Base-by-base conservation (phyloP, 1,140 invertebrate species). In the Drosophila cardini region DNA sequence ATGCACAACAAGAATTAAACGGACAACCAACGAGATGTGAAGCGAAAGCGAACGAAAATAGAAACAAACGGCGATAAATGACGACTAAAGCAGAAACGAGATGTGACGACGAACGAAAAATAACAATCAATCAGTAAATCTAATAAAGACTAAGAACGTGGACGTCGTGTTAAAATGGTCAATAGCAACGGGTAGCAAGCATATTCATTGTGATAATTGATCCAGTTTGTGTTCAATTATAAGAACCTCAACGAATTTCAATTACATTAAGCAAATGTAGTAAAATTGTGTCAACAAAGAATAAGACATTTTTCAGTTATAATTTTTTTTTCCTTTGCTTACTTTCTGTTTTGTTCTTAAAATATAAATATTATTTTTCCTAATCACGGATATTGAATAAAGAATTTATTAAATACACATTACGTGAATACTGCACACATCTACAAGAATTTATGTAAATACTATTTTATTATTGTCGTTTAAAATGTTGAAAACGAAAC, bases 401-500 rank as follows among this genome's bases (percentile, higher is more conserved):
- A 69, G 30, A 67, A 57, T 52, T 58, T 15, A 46, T 46, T 3
- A 60, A 45, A 45, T 68, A 26, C 11, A 26, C 7, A 8, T 18
- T 68, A 56, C 40, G 34, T 36, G 18, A 65, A 5, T 26, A 26
- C 2, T 26, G 21, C 21, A 13, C 45, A 43, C n/a, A 2, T 9
- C 46, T 13, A 36, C n/a, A 40, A 13, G 8, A 45, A 50, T 26
- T 48, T 67, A 67, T 36, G 36, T 78, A 60, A 82, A 86, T 82
- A 76, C 48, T 38, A 21, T 42, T 77, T 61, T 30, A 57, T 72
- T 36, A 18, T 10, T 21, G 16, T 52, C 61, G 57, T 11, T 40
- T 60, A 80, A 57, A 57, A 91, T 91, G 90, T 90, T 91, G 34
- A 91, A 91, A 60, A 80, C 89, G 57, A 90, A 78, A 64, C 74